Evolutionary conservation across 2,888 invertebrate species (phyloP).

Genomic region (Shargacucullia verbasci): DNA sequence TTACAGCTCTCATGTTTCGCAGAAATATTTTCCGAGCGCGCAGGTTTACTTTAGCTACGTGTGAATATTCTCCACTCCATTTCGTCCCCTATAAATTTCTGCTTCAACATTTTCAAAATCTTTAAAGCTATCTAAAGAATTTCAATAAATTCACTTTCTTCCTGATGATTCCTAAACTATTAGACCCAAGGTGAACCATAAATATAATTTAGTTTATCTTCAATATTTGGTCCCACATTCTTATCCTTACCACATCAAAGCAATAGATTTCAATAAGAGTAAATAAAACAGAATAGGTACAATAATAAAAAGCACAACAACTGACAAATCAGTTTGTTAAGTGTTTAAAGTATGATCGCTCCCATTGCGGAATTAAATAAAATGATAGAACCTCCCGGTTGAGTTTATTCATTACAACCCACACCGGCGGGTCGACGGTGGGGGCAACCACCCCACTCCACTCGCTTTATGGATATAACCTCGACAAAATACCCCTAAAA

Average conservation of each 20-base stretch:
- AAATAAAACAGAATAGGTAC: conserved; percentile 1
- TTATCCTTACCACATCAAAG: background rate
- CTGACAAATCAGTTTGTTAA: conserved; percentile 69
- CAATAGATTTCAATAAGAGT: background rate
- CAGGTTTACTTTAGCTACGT: conserved; percentile 73
- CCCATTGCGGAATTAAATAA: conserved; percentile 85
- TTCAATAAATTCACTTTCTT: background rate
- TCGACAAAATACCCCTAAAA: conserved; percentile 89
- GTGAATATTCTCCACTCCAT: conserved; percentile 70
- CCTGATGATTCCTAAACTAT: background rate
- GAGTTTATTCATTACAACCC: conserved; percentile 88
- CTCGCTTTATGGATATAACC: conserved; percentile 89
- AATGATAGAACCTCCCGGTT: conserved; percentile 83
- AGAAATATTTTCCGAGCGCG: conserved; percentile 73
- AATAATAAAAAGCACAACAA: conserved; percentile 42
- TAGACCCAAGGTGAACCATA: too few relatives aligned
- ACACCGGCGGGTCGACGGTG: conserved; percentile 68
- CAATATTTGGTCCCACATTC: background rate
- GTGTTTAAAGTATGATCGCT: conserved; percentile 79
- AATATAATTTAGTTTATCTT: too few relatives aligned
- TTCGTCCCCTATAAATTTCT: conserved; percentile 60
- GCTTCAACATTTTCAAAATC: conserved; percentile 39
- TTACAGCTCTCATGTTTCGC: conserved; percentile 81
- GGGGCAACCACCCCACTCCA: conserved; percentile 73
- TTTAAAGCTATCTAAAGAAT: conserved; percentile 2